phyloP scores from a whole-genome alignment of 2,113 vertebrate species.

The Geococcyx californianus region DNA sequence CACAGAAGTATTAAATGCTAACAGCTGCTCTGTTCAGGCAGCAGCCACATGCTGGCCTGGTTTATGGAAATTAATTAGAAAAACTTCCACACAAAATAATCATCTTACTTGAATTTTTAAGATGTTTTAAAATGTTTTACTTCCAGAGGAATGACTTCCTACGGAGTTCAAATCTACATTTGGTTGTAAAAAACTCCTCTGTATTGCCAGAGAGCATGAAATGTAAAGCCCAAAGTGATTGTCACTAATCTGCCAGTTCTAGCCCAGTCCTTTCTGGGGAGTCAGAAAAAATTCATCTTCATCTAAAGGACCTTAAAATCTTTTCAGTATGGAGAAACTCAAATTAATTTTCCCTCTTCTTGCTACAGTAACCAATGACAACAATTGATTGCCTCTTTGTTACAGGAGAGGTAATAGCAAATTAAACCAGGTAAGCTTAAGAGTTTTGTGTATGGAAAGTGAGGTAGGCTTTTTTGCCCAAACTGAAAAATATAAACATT shows the following conservation, averaged over 20 bases:
- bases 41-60: constrained; percentile 34
- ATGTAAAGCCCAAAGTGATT: neutral
- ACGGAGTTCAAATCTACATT: neutral
- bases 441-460: neutral
- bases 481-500: neutral
- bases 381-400: neutral
- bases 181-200: neutral
- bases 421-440: neutral
- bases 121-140: neutral
- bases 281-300: neutral
- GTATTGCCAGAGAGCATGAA: neutral
- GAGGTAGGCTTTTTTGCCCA: neutral
- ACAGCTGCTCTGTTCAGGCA: constrained; percentile 32
- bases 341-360: neutral
- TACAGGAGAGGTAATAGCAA: neutral
- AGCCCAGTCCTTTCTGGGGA: neutral
- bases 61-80: constrained; percentile 28
- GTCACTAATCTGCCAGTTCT: neutral
- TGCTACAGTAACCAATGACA: neutral
- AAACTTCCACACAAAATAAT: constrained; percentile 6
- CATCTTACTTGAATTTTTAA: constrained; percentile 14
- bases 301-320: neutral
- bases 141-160: neutral
- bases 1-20: constrained; percentile 1
- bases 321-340: neutral